A percentile compares a stretch with the other conserved stretches of the same genome.
Conservation (phyloP, 2,113 vertebrate species). For the Albula glossodonta region DNA sequence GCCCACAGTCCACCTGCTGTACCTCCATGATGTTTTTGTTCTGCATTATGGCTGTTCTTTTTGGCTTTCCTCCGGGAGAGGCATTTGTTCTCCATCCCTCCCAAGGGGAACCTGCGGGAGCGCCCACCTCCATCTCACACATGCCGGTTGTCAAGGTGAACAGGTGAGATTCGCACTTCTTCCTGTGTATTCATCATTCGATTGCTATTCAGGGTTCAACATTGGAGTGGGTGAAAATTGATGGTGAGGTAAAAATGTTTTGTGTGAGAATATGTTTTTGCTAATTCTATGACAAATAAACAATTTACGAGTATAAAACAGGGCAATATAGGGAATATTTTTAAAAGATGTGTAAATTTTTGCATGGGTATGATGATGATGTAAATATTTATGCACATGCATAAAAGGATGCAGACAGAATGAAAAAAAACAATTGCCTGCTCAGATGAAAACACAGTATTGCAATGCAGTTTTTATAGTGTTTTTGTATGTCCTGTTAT, state of each 20-base stretch:
- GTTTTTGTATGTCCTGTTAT: background rate
- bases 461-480: background rate
- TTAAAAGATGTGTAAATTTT: background rate
- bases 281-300: background rate
- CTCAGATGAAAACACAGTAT: background rate
- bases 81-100: conserved; percentile 56
- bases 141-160: conserved; percentile 13
- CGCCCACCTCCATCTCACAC: conserved; percentile 5
- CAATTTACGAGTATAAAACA: background rate
- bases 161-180: conserved; percentile 52
- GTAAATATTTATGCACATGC: background rate
- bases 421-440: background rate
- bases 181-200: background rate
- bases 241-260: background rate
- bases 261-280: background rate
- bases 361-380: background rate
- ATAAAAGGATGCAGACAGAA: background rate
- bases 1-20: background rate
- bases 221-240: background rate
- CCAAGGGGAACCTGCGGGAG: conserved; percentile 29
- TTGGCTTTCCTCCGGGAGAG: conserved; percentile 48
- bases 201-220: background rate
- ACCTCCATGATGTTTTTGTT: conserved; percentile 51
- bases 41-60: conserved; percentile 37
- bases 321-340: background rate